Evolutionary conservation across 2,888 invertebrate genomes (phyloP), one percentile per base, ranked within the genome.

Genomic region (Leptogaster cylindrica): DNA sequence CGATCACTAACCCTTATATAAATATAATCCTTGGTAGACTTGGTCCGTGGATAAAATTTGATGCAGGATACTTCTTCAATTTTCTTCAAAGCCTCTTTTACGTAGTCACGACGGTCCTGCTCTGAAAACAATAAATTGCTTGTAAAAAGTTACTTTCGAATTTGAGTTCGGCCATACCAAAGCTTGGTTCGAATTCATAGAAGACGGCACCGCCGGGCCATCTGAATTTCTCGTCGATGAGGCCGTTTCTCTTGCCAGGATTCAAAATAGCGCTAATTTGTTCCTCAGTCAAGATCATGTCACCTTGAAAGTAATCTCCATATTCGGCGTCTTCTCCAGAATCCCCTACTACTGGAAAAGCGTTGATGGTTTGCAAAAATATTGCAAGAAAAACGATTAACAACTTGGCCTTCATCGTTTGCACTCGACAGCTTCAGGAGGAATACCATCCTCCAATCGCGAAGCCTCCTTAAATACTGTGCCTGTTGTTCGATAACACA

Each of bases 11-110:
- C 64, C 0, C 76, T 76, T 1, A 80, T 75, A 41, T 74, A 74
- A 5, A 79, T 73, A 66, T 73, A 78, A 48, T 72, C 72, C 0
- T 50, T 20, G 25, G 73, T 74, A 36, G 73, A 71, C 0, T 84
- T 82, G 0, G 81, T 83, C 72, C 86, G 85, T 0, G 86, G 87
- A 14, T 87, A 84, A 76, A 91, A 92, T 66, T 84, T 83, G 7
- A 92, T 81, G 74, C 92, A 92, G 0, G 91, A 91, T 71, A 86
- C 82, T 7, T 85, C 84, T 74, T 91, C 89, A 75, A 90, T 88
- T 68, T 89, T 86, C 0, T 85, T 84, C 76, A 92, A 89, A 0
- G 90, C 91, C 25, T 82, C 84, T 75, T 85, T 81, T 52, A 92
- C 90, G 50, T 84, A 81, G 67, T 86, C 83, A 2, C 81, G 80